Evolutionary conservation across 2,797 vertebrate genomes (phyloP).

Genomic region (Neostethus bicornis): DNA sequence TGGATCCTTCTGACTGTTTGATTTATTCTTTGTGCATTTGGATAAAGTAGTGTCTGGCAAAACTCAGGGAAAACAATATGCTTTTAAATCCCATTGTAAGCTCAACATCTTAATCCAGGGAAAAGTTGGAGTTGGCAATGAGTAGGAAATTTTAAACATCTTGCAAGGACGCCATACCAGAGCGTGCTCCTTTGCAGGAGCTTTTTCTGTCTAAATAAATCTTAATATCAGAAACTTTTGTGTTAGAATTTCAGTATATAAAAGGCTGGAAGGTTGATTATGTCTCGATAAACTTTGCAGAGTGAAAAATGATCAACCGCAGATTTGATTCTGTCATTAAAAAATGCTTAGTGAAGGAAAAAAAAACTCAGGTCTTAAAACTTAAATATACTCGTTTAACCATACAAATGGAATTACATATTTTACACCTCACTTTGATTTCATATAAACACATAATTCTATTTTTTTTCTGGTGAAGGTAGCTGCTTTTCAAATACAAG

Average conservation of each 20-base stretch:
- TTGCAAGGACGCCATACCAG: neutral
- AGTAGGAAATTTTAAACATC: slow-evolving; percentile 57
- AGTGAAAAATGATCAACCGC: too few relatives aligned
- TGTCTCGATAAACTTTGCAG: neutral
- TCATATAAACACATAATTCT: too few relatives aligned
- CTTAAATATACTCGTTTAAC: too few relatives aligned
- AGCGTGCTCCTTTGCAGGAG: neutral
- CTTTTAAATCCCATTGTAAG: slow-evolving; percentile 64
- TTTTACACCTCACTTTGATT: too few relatives aligned
- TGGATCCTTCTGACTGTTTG: slow-evolving; percentile 14
- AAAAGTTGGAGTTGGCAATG: slow-evolving; percentile 56
- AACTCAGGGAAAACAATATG: slow-evolving; percentile 39
- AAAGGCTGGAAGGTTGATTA: neutral
- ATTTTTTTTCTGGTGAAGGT: too few relatives aligned
- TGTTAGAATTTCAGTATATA: too few relatives aligned
- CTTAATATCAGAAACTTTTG: neutral
- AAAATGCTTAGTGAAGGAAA: too few relatives aligned
- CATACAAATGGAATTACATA: too few relatives aligned
- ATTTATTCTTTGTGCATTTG: slow-evolving; percentile 28
- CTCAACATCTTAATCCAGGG: slow-evolving; percentile 53
- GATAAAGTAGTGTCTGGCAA: neutral
- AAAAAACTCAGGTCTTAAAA: too few relatives aligned
- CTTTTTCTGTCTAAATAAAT: neutral
- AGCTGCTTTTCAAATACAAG: too few relatives aligned
- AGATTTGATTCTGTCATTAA: too few relatives aligned